Percentiles rank a stretch among this genome's conserved stretches.
These are phyloP conservation scores for Epistrophe eligans DNA, from an alignment of 2,888 invertebrate species.

Conservation along the genomic window DNA sequence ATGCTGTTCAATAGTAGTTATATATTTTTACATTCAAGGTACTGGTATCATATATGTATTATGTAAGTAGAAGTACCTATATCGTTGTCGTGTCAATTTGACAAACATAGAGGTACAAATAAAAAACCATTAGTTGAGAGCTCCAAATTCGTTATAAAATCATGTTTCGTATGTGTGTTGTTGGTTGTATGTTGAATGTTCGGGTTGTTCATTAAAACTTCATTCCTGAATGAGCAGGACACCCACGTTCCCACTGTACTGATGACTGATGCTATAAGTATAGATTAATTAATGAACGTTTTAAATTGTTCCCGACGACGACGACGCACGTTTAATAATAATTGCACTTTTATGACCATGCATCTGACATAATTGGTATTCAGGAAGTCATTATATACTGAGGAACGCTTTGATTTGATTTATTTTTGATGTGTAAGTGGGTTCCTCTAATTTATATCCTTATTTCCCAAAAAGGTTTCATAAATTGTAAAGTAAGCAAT, in stretches of 20 bases:
- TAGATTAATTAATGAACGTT: constrained; percentile 30
- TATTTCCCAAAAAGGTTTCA: background rate
- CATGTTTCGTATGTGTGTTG: background rate
- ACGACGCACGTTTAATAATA: background rate
- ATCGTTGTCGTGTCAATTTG: background rate
- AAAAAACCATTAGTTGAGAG: background rate
- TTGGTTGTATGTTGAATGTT: background rate
- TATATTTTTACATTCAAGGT: too few species aligned
- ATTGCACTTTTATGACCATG: background rate
- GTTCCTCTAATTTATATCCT: background rate
- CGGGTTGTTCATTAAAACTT: constrained; percentile 42
- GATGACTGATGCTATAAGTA: background rate
- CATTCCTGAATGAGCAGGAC: constrained; percentile 38
- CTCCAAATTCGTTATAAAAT: background rate
- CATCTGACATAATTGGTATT: constrained; percentile 37
- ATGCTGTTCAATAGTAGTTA: background rate
- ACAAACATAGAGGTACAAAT: background rate
- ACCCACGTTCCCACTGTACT: background rate
- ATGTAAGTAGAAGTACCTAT: background rate
- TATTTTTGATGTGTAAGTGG: background rate
- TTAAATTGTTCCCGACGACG: constrained; percentile 49
- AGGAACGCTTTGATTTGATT: background rate
- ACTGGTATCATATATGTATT: too few species aligned
- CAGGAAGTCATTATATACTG: constrained; percentile 28
- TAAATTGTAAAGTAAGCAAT: background rate